Evolutionary conservation across 64 coral and sea anemone genomes (phyloP), one percentile per base, ranked within the genome.

Genomic region (Anthopleura sola): DNA sequence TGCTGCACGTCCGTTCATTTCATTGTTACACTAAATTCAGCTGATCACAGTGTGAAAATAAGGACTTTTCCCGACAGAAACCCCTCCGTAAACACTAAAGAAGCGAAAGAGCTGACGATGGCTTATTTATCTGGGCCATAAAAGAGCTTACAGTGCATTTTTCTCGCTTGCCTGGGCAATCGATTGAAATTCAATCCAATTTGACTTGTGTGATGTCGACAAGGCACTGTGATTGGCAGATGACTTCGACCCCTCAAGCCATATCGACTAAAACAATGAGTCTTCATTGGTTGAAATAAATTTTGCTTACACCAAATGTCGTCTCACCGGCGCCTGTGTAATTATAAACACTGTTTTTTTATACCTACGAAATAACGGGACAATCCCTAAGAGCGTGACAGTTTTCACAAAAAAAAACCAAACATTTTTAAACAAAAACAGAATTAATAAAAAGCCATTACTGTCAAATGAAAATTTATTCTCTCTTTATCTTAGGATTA

Each of bases 261-360:
- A 71, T 71, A 71, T 71, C 66, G 66, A 36, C 66, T 17, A 71
- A 71, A 81, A 81, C 39, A 81, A 81, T n/a, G 78, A 24, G 5
- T 26, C 28, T 81, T 46, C 39, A 81, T 81, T 81, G 78, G 78
- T 81, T 17, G 26, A 21, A 29, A 48, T 37, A 36, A 53, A 53
- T 21, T 53, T 46, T 81, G 78, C 78, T 81, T 78, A 78, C 37
- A 46, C 49, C 32, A 53, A 81, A 28, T 46, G 39, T 53, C 38
- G 78, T 29, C 78, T 48, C 15, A 24, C 21, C 49, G 78, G 78
- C 78, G 78, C 78, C 78, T 24, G 24, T 46, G 21, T 49, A 32
- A 81, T 81, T 81, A 81, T 81, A 81, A 48, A 81, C 16, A 48
- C 39, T 24, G 7, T 53, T 29, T 46, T 53, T 34, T 36, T 71